Evolutionary conservation across 2,113 vertebrate species (phyloP).

Genomic region (Mustelus asterias): DNA sequence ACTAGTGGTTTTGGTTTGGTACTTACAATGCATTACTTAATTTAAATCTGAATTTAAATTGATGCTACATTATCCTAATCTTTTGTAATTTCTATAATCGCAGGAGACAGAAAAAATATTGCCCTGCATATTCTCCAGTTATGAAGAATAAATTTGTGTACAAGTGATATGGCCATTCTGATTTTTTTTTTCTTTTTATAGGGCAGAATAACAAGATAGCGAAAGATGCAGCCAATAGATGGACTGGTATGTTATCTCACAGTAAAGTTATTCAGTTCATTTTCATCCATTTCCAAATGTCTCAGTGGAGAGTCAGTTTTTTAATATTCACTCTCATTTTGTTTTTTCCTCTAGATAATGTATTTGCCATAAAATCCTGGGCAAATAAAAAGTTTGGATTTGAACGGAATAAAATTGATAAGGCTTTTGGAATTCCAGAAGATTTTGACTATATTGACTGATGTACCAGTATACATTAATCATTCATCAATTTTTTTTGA

Average conservation of each 20-base stretch:
- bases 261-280: neutral
- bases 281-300: slow-evolving; percentile 19
- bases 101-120: neutral
- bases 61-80: neutral
- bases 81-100: neutral
- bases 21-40: neutral
- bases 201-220: slow-evolving; percentile 76
- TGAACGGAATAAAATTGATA: slow-evolving; percentile 82
- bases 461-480: slow-evolving; percentile 37
- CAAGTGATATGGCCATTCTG: neutral
- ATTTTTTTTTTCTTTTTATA: slow-evolving; percentile 51
- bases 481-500: neutral
- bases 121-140: neutral
- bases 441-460: slow-evolving; percentile 94
- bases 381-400: slow-evolving; percentile 92
- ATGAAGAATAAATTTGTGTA: neutral
- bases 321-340: slow-evolving; percentile 32
- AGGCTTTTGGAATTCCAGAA: slow-evolving; percentile 94
- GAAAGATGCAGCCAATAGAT: slow-evolving; percentile 87
- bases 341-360: slow-evolving; percentile 74
- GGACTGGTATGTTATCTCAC: slow-evolving; percentile 73
- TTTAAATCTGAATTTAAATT: neutral
- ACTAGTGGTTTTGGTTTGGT: neutral
- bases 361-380: slow-evolving; percentile 94
- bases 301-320: slow-evolving; percentile 43